These are phyloP conservation scores for Capromys pilorides DNA, from an alignment of 2,797 vertebrate genomes.

Conservation along the genomic window DNA sequence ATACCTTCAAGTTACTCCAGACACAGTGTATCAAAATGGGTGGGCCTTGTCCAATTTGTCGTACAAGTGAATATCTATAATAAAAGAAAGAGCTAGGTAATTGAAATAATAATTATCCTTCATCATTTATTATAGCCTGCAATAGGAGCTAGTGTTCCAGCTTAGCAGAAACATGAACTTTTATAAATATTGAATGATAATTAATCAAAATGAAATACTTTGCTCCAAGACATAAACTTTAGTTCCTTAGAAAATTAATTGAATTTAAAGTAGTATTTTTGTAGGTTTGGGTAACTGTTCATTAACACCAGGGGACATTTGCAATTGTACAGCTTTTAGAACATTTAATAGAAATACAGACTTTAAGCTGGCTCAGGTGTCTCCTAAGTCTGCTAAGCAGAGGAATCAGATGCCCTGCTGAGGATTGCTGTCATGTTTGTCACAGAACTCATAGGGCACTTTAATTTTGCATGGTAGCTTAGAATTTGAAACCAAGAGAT, in stretches of 20 bases:
- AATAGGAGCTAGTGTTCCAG: constrained; percentile 63
- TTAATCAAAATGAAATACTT: constrained; percentile 79
- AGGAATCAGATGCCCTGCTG: background rate
- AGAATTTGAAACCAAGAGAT: background rate
- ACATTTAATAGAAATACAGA: constrained; percentile 60
- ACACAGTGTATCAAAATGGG: background rate
- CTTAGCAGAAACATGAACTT: constrained; percentile 70
- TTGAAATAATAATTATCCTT: constrained; percentile 76
- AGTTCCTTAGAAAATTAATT: constrained; percentile 79
- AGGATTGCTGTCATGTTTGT: background rate
- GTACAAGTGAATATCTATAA: constrained; percentile 28
- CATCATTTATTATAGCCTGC: constrained; percentile 72
- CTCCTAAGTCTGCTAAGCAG: background rate
- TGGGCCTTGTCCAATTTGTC: constrained; percentile 41
- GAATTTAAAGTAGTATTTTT: constrained; percentile 79
- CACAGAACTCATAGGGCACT: background rate
- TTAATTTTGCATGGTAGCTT: background rate
- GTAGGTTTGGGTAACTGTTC: constrained; percentile 73
- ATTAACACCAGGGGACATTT: constrained; percentile 76
- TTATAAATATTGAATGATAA: constrained; percentile 82
- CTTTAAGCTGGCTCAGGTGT: background rate
- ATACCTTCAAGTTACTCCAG: background rate
- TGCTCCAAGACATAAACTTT: constrained; percentile 76
- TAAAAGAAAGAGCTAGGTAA: constrained; percentile 59
- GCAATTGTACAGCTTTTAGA: constrained; percentile 53